Evolutionary conservation across 2,113 vertebrate species (phyloP).

Genomic region (Anolis carolinensis): DNA sequence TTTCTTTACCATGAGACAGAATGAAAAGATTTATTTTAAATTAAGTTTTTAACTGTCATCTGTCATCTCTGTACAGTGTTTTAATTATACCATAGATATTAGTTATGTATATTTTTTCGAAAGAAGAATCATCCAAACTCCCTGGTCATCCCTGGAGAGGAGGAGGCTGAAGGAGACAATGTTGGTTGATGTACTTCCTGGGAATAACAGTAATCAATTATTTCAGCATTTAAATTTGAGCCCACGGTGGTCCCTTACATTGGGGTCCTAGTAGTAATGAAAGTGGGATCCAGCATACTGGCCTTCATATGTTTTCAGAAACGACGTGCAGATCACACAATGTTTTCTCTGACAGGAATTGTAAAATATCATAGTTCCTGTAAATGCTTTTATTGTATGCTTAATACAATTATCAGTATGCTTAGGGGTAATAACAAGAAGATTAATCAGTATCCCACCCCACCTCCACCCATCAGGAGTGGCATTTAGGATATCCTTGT

Average conservation of each 20-base stretch:
- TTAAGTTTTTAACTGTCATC: constrained; percentile 99
- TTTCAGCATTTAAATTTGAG: constrained; percentile 72
- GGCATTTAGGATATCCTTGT: constrained; percentile 53
- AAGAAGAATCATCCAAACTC: constrained; percentile 80
- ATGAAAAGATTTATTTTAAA: constrained; percentile 99
- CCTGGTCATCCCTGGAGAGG: constrained; percentile 72
- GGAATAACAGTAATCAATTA: constrained; percentile 72
- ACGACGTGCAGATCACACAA: constrained; percentile 64
- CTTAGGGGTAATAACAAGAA: constrained; percentile 52
- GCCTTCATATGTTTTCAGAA: constrained; percentile 44
- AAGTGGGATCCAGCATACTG: constrained; percentile 54
- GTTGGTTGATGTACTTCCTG: constrained; percentile 73
- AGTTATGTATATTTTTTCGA: constrained; percentile 92
- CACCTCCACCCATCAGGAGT: constrained; percentile 32
- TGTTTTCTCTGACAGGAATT: constrained; percentile 39
- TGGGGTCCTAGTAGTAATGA: constrained; percentile 60
- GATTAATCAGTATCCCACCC: constrained; percentile 35
- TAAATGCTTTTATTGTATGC: constrained; percentile 41
- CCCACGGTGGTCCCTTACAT: constrained; percentile 64
- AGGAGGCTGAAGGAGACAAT: constrained; percentile 66
- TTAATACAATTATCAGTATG: constrained; percentile 46
- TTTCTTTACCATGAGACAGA: constrained; percentile 99
- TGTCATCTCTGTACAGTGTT: constrained; percentile 96
- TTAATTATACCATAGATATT: constrained; percentile 99
- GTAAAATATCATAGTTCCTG: constrained; percentile 54